phyloP scores from a whole-genome alignment of 2,797 vertebrate genomes.

The Catamblyrhynchus diadema region DNA sequence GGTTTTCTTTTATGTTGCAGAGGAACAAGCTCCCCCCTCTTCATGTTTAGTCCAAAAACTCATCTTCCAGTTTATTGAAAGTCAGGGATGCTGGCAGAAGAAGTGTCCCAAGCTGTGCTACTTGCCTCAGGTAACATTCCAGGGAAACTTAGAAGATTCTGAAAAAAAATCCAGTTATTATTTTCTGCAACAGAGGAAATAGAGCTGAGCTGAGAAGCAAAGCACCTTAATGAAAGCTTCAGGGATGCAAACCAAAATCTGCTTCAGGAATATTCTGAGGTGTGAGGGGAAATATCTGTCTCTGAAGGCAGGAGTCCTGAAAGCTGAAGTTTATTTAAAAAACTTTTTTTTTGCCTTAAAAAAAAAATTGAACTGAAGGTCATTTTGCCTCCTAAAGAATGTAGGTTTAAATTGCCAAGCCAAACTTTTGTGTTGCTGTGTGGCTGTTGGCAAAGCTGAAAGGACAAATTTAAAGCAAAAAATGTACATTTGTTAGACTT shows the following conservation, averaged over 20 bases:
- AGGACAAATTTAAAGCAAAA: background rate
- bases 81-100: slow-evolving; percentile 66
- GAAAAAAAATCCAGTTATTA: background rate
- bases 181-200: background rate
- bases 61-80: slow-evolving; percentile 74
- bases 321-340: background rate
- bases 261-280: background rate
- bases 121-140: slow-evolving; percentile 73
- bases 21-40: slow-evolving; percentile 73
- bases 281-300: background rate
- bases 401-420: background rate
- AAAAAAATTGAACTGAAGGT: background rate
- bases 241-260: background rate
- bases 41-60: slow-evolving; percentile 76
- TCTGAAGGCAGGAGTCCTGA: background rate
- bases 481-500: background rate
- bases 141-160: background rate
- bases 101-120: slow-evolving; percentile 65
- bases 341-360: fast-evolving
- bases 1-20: slow-evolving; percentile 49
- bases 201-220: background rate
- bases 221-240: background rate
- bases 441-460: background rate
- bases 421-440: background rate
- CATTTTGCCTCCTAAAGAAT: background rate